Evolutionary conservation across 2,113 vertebrate genomes (phyloP), one percentile per base, ranked within the genome.

Genomic region (Serilophus lunatus): DNA sequence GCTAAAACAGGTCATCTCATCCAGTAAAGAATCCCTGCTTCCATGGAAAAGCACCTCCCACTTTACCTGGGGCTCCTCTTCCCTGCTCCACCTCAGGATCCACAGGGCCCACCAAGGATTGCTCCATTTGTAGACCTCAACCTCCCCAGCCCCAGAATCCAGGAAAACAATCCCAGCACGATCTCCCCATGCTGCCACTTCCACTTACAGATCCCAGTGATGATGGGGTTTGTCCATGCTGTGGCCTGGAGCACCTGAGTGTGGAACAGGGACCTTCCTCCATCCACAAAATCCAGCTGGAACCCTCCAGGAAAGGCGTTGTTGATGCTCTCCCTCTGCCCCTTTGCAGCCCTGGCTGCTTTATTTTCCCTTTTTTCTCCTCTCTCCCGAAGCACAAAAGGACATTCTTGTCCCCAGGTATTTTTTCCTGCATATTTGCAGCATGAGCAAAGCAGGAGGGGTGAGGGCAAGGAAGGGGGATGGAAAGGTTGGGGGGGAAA

Each of bases 341-440:
- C 53, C 51, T 80, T 78, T 33, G 42, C 76, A 81, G 44, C 44
- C n/a, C 1, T 5, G 1, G 45, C 87, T 80, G 78, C 91, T 86
- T 90, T 90, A 75, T 87, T 95, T 96, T 95, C 38, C 80, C 59
- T 76, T 69, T 77, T 93, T 54, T 77, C 63, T 63, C 65, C 28
- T 89, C 38, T 93, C 87, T 97, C 84, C 79, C 25, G 25, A 44
- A 83, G 94, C 90, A 98, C 95, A 96, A 96, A 97, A 98, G 92
- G 59, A 96, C 95, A 92, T 98, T 98, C 95, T 97, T 98, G 82
- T 60, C 63, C 38, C 45, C 29, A 59, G 90, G 82, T 92, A 79
- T 94, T 97, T 96, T 95, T 95, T 42, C 3, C 94, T 95, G 96
- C 97, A 97, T 98, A 95, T 60, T 97, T 97, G 92, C 82, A 94